These are phyloP conservation scores for Agapostemon virescens DNA, from an alignment of 2,888 invertebrate species.

Conservation along the genomic window DNA sequence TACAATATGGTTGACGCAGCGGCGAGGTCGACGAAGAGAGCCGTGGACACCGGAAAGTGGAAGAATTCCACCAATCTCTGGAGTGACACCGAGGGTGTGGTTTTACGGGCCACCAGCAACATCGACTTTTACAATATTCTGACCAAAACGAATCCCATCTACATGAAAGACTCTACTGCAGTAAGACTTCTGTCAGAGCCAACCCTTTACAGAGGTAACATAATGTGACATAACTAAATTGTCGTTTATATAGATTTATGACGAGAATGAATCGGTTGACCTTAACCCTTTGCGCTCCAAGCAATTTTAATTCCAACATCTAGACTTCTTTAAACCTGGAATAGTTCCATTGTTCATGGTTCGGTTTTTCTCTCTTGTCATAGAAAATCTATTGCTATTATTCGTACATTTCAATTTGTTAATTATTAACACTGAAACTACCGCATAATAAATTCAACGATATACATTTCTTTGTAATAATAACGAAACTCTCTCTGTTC, in stretches of 20 bases:
- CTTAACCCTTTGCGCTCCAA: no score
- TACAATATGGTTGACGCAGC: constrained; percentile 83
- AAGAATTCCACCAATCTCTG: constrained; percentile 84
- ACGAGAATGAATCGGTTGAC: background rate
- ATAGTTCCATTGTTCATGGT: no score
- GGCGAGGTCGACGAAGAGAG: constrained; percentile 83
- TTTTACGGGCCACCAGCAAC: constrained; percentile 83
- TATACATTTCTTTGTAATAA: no score
- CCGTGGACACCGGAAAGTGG: constrained; percentile 84
- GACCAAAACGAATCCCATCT: constrained; percentile 75
- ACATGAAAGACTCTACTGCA: background rate
- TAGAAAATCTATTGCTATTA: no score
- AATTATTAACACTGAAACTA: no score
- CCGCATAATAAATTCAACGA: no score
- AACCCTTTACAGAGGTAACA: background rate
- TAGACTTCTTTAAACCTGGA: no score
- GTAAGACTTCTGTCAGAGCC: background rate
- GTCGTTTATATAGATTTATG: background rate
- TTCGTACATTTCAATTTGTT: no score
- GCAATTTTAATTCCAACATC: no score
- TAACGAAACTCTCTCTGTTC: no score
- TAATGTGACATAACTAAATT: background rate
- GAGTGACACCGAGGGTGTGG: constrained; percentile 84
- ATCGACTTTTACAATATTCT: constrained; percentile 93
- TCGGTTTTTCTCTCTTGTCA: no score